phyloP scores from a whole-genome alignment of 2,113 vertebrate genomes.

The Rhagologus leucostigma region DNA sequence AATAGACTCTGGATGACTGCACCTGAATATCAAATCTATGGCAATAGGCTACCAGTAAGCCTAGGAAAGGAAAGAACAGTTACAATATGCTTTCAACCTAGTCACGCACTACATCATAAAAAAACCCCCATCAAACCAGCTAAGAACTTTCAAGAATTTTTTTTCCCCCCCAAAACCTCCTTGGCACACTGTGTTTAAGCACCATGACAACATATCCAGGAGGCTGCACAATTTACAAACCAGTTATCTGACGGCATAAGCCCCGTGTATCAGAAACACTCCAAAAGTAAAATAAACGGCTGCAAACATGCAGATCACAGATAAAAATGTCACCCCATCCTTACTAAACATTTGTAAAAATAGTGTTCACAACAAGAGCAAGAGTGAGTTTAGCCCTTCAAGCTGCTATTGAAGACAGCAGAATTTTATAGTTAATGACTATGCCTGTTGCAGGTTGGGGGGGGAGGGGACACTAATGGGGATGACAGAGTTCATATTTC shows the following conservation, averaged over 20 bases:
- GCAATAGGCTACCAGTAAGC: constrained; percentile 92
- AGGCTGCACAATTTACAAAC: neutral
- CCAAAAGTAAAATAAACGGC: neutral
- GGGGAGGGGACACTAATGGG: neutral
- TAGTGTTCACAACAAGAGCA: neutral
- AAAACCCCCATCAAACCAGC: neutral
- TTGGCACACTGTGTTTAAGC: neutral
- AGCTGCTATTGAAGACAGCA: neutral
- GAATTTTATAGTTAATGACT: neutral
- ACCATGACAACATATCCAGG: neutral
- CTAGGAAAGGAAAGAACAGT: constrained; percentile 64
- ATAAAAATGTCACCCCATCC: neutral
- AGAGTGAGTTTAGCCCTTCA: neutral
- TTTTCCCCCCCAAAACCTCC: neutral
- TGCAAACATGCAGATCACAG: neutral
- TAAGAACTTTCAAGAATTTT: neutral
- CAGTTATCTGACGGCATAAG: neutral
- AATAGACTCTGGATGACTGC: constrained; percentile 90
- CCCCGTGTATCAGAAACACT: neutral
- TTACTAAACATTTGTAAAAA: neutral
- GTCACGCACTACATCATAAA: neutral
- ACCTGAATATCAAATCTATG: constrained; percentile 94
- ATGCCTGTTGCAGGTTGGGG: rapidly evolving
- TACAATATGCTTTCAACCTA: neutral
- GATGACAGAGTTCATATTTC: neutral